Percentiles rank a stretch among this genome's conserved stretches.
Conservation (phyloP, 2,113 vertebrate genomes). For the Pseudopipra pipra region DNA sequence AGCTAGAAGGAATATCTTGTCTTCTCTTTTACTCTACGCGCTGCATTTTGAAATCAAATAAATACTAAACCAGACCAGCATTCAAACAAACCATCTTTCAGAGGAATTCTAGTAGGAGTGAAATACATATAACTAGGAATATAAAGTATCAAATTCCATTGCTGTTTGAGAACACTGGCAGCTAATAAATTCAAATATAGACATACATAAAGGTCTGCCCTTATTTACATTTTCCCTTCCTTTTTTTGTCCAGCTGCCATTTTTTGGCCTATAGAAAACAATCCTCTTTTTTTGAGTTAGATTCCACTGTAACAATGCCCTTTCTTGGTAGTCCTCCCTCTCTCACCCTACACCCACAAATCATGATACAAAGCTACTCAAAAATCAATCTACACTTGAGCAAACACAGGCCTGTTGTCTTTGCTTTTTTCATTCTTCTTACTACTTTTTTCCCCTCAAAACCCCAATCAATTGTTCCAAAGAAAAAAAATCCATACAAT, state of each 20-base stretch:
- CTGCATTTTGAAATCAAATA: neutral
- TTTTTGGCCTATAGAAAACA: conserved; percentile 53
- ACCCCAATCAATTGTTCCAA: neutral
- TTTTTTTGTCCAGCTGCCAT: conserved; percentile 23
- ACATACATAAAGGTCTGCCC: conserved; percentile 5
- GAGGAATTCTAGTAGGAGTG: conserved; percentile 49
- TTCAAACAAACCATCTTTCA: neutral
- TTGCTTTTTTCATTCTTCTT: neutral
- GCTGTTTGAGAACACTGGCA: conserved; percentile 6
- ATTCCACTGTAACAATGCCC: conserved; percentile 46
- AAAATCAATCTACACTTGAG: neutral
- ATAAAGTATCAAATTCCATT: conserved; percentile 26
- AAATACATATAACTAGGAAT: neutral
- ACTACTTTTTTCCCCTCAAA: neutral
- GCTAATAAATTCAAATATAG: conserved; percentile 51
- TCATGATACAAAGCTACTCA: neutral
- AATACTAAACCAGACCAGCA: neutral
- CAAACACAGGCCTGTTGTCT: conserved; percentile 20
- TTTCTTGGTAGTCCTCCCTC: conserved; percentile 19
- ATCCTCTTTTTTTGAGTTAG: conserved; percentile 20
- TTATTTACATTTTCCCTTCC: conserved; percentile 47
- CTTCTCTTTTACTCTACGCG: neutral
- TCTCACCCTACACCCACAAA: conserved; percentile 38
- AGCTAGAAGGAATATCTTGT: neutral
- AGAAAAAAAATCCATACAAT: neutral